Evolutionary conservation across 1,140 invertebrate genomes (phyloP).

Genomic region (Parapsyche elsis): DNA sequence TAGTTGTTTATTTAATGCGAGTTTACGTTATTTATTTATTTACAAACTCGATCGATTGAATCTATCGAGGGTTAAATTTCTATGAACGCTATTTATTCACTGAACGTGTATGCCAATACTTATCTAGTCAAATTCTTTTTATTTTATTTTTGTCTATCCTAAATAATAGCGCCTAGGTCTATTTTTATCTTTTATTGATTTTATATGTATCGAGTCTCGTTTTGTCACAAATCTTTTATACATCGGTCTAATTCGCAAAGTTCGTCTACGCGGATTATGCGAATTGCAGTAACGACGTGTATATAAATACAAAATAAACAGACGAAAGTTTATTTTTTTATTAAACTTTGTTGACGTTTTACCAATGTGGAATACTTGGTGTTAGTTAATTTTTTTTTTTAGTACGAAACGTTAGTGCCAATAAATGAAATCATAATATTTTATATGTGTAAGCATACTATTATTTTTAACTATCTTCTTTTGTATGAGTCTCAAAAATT

Average conservation of each 20-base stretch:
- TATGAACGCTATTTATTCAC: slow-evolving; percentile 25
- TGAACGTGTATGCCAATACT: slow-evolving; percentile 35
- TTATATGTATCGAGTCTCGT: too few relatives aligned
- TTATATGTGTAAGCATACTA: background rate
- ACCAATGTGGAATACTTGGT: background rate
- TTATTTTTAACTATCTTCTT: background rate
- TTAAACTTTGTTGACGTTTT: background rate
- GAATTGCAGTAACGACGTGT: too few relatives aligned
- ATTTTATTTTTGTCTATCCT: slow-evolving; percentile 3
- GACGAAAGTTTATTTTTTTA: background rate
- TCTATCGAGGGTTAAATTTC: background rate
- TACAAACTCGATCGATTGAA: background rate
- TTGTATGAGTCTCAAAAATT: too few relatives aligned
- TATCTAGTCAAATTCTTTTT: slow-evolving; percentile 35
- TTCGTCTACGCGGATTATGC: too few relatives aligned
- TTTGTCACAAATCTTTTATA: slow-evolving; percentile 15
- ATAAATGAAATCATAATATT: slow-evolving; percentile 8
- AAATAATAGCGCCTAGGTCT: slow-evolving; percentile 18
- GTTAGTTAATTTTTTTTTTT: slow-evolving; percentile 8
- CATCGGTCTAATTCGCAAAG: background rate
- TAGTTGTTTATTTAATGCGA: too few relatives aligned
- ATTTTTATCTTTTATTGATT: slow-evolving; percentile 13
- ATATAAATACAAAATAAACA: too few relatives aligned
- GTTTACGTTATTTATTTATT: too few relatives aligned
- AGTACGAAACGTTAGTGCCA: slow-evolving; percentile 16